phyloP scores from a whole-genome alignment of 2,888 invertebrate genomes.

The Chouioia cunea region DNA sequence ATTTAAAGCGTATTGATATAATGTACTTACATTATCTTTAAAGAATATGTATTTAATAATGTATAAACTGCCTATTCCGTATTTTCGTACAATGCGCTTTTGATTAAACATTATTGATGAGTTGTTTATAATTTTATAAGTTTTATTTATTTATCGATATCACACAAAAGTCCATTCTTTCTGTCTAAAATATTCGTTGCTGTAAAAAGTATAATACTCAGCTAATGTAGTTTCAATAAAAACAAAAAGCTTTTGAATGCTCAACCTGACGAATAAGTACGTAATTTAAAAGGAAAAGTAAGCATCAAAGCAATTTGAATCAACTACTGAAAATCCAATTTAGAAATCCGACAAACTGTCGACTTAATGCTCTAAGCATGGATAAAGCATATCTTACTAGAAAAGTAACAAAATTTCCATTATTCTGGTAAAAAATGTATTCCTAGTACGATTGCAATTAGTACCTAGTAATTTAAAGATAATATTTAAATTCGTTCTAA shows the following conservation, averaged over 20 bases:
- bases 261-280: conserved; percentile 13
- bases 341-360: conserved; percentile 9
- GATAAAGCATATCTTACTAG: conserved; percentile 26
- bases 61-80: conserved; percentile 21
- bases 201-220: conserved; percentile 29
- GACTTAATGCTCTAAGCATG: conserved; percentile 36
- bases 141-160: conserved; percentile 42
- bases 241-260: conserved; percentile 10
- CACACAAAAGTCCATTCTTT: conserved; percentile 47
- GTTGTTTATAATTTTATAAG: conserved; percentile 15
- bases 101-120: conserved; percentile 30
- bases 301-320: neutral
- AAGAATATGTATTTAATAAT: conserved; percentile 27
- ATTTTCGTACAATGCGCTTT: conserved; percentile 16
- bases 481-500: conserved; percentile 43
- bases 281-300: conserved; percentile 5
- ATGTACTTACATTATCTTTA: conserved; percentile 17
- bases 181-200: conserved; percentile 29
- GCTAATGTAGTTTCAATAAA: conserved; percentile 12
- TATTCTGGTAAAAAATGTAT: conserved; percentile 53
- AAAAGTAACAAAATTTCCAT: conserved; percentile 36
- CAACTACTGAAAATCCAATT: neutral
- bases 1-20: conserved; percentile 20
- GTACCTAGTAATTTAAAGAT: conserved; percentile 53
- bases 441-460: conserved; percentile 58